Evolutionary conservation across 2,797 vertebrate species (phyloP).

Genomic region (Tokudaia muenninki): DNA sequence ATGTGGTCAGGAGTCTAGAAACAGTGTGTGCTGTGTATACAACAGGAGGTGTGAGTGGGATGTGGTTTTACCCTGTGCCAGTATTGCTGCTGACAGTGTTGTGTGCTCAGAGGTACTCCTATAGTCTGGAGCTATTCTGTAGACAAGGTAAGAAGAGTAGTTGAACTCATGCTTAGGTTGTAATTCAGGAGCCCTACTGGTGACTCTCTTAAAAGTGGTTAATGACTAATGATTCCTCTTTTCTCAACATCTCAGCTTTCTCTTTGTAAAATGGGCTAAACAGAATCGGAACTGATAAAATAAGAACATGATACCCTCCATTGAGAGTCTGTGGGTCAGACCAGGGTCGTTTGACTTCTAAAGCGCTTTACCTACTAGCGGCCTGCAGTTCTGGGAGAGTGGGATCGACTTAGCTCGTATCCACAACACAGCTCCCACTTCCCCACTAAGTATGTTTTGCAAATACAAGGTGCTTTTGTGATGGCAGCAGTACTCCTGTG

Average conservation of each 20-base stretch:
- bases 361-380: background rate
- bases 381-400: background rate
- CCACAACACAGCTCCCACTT: background rate
- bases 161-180: background rate
- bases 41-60: background rate
- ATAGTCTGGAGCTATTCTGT: background rate
- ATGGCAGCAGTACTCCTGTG: slow-evolving; percentile 44
- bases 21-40: background rate
- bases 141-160: background rate
- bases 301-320: background rate
- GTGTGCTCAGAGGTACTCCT: background rate
- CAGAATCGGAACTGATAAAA: background rate
- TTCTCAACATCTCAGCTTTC: background rate
- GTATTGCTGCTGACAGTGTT: background rate
- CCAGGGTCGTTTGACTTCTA: background rate
- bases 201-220: background rate
- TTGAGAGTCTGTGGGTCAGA: background rate
- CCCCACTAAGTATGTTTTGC: slow-evolving; percentile 24
- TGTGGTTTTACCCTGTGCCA: background rate
- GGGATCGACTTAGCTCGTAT: background rate
- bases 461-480: slow-evolving; percentile 66
- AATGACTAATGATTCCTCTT: background rate
- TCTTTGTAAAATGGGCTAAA: background rate
- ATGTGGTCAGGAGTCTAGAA: background rate
- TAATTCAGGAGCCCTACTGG: background rate